Conservation (phyloP, 1,140 invertebrate genomes). For the Ephestia elutella region DNA sequence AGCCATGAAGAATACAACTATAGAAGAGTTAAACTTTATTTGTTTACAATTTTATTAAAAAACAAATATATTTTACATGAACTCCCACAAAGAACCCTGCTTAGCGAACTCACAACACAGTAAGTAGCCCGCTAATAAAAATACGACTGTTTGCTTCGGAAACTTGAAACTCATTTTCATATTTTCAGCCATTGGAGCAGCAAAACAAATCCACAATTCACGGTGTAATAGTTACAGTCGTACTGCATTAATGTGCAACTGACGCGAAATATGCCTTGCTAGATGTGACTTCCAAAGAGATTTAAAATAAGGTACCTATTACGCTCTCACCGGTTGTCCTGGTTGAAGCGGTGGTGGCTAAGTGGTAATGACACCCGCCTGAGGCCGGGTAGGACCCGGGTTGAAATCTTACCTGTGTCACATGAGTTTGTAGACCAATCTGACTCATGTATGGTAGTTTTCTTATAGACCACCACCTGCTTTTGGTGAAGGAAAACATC, state of each 20-base stretch:
- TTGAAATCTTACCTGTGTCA: no score
- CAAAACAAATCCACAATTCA: conserved; percentile 65
- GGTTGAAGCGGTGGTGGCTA: no score
- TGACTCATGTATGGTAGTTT: no score
- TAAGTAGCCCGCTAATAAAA: conserved; percentile 13
- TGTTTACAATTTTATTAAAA: not conserved
- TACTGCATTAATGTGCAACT: conserved; percentile 54
- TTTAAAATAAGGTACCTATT: no score
- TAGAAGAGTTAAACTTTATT: no score
- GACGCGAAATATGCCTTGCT: conserved; percentile 19
- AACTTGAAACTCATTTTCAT: conserved; percentile 57
- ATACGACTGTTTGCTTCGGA: conserved; percentile 18
- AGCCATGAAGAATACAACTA: no score
- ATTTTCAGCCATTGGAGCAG: conserved; percentile 46
- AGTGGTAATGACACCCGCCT: no score
- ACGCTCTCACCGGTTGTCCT: no score
- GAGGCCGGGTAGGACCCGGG: no score
- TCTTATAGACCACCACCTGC: no score
- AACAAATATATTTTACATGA: not conserved
- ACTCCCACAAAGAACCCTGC: not conserved
- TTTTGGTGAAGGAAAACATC: no score
- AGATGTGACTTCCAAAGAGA: conserved; percentile 19
- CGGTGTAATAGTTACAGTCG: conserved; percentile 52
- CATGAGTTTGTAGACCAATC: no score
- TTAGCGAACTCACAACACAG: conserved; percentile 1